Evolutionary conservation across 2,797 vertebrate genomes (phyloP), one percentile per base, ranked within the genome.

Genomic region (Argya squamiceps): DNA sequence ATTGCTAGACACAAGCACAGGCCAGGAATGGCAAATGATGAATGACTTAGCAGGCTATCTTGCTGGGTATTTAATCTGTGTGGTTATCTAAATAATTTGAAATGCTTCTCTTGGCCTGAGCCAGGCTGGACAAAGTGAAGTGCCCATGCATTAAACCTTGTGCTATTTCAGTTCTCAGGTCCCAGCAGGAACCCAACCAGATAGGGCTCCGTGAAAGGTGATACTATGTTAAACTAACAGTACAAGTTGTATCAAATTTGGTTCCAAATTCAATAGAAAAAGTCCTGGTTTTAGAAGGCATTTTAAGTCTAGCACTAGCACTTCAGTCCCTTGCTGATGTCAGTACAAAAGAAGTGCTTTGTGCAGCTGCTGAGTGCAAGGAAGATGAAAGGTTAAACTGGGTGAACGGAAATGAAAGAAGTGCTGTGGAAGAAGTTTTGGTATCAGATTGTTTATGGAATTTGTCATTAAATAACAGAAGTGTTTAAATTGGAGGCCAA

Each of bases 381-480:
- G 93, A 95, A 85, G 95, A 94, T 82, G 96, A 92, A 88, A 96
- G 95, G 95, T 96, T 96, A 95, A 96, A 86, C 13, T 92, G 89
- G 95, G 85, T 92, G 91, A 96, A 67, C 0, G 5, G 84, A 92
- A 96, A 81, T 43, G 63, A 88, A 91, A 85, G 93, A 76, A 2
- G 0, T 95, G 92, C 71, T 90, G 56, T 95, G 84, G 94, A 95
- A 97, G 93, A 97, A 95, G 93, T 95, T 93, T 97, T 97, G 95
- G 90, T 96, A 96, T 97, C 96, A 95, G 93, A 96, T 92, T 97
- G 97, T 97, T 97, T 97, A 94, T 88, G 81, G 82, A 97, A 98
- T 94, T 97, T 96, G 95, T 97, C 89, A 84, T 92, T 96, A 95
- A 97, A 96, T 96, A 97, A 90, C 92, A 69, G 63, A 97, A 92